Evolutionary conservation across 1,140 invertebrate species (phyloP).

Genomic region (Eriocheir sinensis): DNA sequence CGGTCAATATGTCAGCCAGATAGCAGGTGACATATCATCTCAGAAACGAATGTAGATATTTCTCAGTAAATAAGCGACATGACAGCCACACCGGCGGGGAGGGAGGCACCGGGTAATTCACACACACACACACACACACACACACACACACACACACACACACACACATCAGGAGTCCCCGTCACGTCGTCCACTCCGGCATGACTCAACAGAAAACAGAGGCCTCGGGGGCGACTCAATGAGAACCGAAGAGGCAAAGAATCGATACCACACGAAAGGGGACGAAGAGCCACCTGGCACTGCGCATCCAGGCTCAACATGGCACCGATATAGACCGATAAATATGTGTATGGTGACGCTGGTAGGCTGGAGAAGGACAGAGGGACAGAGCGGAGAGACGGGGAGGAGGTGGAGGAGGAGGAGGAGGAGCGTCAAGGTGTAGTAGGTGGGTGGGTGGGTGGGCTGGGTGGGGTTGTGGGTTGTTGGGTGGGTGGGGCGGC

Average conservation of each 20-base stretch:
- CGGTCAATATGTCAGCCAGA: constrained; percentile 52
- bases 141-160: background rate
- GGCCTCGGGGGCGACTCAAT: background rate
- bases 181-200: constrained; percentile 27
- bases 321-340: background rate
- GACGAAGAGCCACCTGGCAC: background rate
- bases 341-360: background rate
- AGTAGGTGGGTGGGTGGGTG: background rate
- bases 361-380: background rate
- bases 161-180: background rate
- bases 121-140: background rate
- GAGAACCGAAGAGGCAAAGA: background rate
- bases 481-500: background rate
- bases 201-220: constrained; percentile 40
- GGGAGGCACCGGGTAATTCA: constrained; percentile 53
- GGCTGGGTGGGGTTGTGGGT: background rate
- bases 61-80: constrained; percentile 63
- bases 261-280: background rate
- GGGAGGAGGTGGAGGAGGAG: background rate
- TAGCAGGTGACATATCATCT: constrained; percentile 59
- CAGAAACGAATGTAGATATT: constrained; percentile 62
- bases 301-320: background rate
- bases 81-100: constrained; percentile 57
- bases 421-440: background rate
- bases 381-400: background rate